These are phyloP conservation scores for Metellina segmentata DNA, from an alignment of 2,888 invertebrate species.

Conservation along the genomic window DNA sequence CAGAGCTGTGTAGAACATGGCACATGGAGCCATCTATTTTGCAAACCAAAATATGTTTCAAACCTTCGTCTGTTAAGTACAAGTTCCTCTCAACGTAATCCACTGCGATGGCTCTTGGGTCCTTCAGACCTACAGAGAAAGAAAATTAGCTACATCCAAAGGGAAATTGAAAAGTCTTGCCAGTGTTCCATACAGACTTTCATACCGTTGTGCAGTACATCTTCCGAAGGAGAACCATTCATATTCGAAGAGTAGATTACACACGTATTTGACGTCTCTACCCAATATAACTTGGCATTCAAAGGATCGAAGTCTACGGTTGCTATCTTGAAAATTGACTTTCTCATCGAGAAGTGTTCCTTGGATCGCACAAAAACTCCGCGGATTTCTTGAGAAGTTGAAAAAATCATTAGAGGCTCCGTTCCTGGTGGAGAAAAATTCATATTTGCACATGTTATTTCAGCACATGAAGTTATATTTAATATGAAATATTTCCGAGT, in stretches of 20 bases:
- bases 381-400: conserved; percentile 81
- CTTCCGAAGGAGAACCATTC: conserved; percentile 85
- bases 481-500: too few species aligned
- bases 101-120: conserved; percentile 78
- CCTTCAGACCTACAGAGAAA: conserved; percentile 74
- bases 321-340: conserved; percentile 81
- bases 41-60: conserved; percentile 87
- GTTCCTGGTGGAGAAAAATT: not conserved
- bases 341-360: conserved; percentile 58
- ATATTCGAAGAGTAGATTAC: conserved; percentile 86
- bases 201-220: conserved; percentile 82
- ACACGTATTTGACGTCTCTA: conserved; percentile 87
- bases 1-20: conserved; percentile 80
- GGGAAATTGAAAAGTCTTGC: too few species aligned
- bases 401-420: conserved; percentile 87
- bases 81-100: conserved; percentile 86
- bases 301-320: conserved; percentile 86
- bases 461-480: too few species aligned
- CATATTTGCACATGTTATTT: too few species aligned
- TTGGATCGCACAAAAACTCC: conserved; percentile 83
- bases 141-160: too few species aligned
- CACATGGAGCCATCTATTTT: conserved; percentile 84
- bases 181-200: too few species aligned
- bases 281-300: conserved; percentile 88
- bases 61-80: conserved; percentile 89